Base-by-base conservation (phyloP, 1,140 invertebrate genomes). In the Choristoneura fumiferana region DNA sequence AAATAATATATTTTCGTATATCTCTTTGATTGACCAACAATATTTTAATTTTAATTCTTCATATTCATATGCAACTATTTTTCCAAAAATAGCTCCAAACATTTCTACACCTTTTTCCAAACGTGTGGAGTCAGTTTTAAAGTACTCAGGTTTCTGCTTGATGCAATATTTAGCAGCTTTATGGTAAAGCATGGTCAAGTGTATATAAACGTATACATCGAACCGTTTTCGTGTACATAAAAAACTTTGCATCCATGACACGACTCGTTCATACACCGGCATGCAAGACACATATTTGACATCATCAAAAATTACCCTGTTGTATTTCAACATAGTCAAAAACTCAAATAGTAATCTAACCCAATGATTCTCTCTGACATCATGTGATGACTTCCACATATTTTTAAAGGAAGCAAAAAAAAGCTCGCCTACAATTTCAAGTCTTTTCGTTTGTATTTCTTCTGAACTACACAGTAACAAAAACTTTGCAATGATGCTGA, bases 181-280 rank as follows among this genome's bases (percentile, higher is more conserved):
- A 35, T 58, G 77, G 56, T 78, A 84, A 9, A 74, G 52, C 69
- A 80, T 77, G 8, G 67, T 80, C n/a, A 79, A 57, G 52, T 81
- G 72, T 14, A 84, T 63, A 12, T 60, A 34, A 0, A 69, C 67
- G 29, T 76, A 82, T 15, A 40, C 58, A 6, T 52, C 36, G 8
- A 83, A 76, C 53, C 74, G 58, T 36, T 62, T 54, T 17, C 14
- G 37, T 60, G 5, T 52, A 29, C 5, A 82, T 14, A 79, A 53
- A 15, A 70, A 14, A 9, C 62, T 60, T 3, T 63, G 64, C 52
- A 80, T 54, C 37, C 69, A 71, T 8, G 33, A 55, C 1, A 71
- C 53, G 14, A 81, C 49, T 40, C 36, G 63, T 54, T 79, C 67
- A 22, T 81, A 64, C 4, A 81, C 62, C 22, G 68, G 63, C 17